These are phyloP conservation scores for Nomada hirtipes DNA, from an alignment of 2,888 invertebrate genomes.

Conservation along the genomic window DNA sequence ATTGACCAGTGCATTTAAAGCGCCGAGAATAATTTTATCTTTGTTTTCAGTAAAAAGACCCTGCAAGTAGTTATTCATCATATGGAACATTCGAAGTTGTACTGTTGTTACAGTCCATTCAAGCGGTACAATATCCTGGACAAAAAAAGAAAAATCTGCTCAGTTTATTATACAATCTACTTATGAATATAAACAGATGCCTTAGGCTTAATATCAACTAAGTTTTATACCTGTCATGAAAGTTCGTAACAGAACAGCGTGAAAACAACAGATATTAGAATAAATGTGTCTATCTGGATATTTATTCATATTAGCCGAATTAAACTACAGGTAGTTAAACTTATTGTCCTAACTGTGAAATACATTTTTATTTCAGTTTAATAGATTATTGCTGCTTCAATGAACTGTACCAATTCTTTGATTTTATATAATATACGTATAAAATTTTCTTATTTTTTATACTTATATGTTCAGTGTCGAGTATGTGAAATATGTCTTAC, in stretches of 20 bases:
- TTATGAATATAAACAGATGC: slow-evolving; percentile 13
- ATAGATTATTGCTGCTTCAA: slow-evolving; percentile 65
- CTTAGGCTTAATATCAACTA: neutral
- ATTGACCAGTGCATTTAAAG: slow-evolving; percentile 93
- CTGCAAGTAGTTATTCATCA: slow-evolving; percentile 86
- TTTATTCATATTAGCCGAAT: slow-evolving; percentile 3
- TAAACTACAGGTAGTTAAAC: neutral
- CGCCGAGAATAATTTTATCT: slow-evolving; percentile 96
- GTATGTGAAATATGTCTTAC: slow-evolving; percentile 86
- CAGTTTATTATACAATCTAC: slow-evolving; percentile 20
- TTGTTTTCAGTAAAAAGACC: slow-evolving; percentile 99
- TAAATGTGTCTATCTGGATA: neutral
- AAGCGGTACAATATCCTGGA: slow-evolving; percentile 80
- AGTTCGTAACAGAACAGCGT: neutral
- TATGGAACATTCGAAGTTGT: slow-evolving; percentile 77
- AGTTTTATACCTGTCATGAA: neutral
- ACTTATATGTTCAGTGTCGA: slow-evolving; percentile 23
- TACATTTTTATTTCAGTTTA: slow-evolving; percentile 25
- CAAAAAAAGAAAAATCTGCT: slow-evolving; percentile 70
- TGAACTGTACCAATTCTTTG: slow-evolving; percentile 61
- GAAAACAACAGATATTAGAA: neutral
- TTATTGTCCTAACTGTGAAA: slow-evolving; percentile 6
- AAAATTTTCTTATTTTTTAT: slow-evolving; percentile 18
- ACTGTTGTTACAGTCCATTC: slow-evolving; percentile 81
- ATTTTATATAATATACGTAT: slow-evolving; percentile 11